Conservation (phyloP, 2,113 vertebrate species). For the Microcebus murinus region DNA sequence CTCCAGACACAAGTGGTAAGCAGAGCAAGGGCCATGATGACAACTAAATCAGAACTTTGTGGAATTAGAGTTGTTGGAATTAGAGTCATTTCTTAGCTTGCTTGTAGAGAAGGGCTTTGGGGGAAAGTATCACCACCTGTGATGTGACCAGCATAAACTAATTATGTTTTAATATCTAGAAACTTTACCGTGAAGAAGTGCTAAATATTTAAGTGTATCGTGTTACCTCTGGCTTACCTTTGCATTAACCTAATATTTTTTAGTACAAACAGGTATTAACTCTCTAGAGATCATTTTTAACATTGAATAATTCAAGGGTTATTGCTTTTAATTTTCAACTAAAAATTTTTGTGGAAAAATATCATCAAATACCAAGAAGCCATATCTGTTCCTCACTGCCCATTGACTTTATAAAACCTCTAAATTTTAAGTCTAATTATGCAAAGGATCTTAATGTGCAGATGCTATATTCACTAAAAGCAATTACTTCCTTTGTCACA, state of each 20-base stretch:
- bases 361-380: not conserved
- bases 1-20: not conserved
- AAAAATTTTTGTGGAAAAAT: not conserved
- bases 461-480: not conserved
- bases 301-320: not conserved
- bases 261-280: not conserved
- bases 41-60: not conserved
- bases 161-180: not conserved
- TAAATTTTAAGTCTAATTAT: not conserved
- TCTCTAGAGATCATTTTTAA: not conserved
- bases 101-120: not conserved
- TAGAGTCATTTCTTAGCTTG: not conserved
- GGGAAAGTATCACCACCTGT: not conserved
- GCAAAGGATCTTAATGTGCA: not conserved
- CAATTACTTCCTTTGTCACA: slow-evolving; percentile 31
- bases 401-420: not conserved
- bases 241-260: not conserved
- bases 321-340: not conserved
- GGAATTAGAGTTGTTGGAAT: slow-evolving; percentile 24
- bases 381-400: not conserved
- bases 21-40: not conserved
- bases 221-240: not conserved
- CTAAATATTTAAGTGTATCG: not conserved
- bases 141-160: not conserved
- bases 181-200: not conserved